Percentiles rank a stretch among this genome's conserved stretches.
phyloP scores from a whole-genome alignment of 2,888 invertebrate genomes.

The Metacarcinus magister region DNA sequence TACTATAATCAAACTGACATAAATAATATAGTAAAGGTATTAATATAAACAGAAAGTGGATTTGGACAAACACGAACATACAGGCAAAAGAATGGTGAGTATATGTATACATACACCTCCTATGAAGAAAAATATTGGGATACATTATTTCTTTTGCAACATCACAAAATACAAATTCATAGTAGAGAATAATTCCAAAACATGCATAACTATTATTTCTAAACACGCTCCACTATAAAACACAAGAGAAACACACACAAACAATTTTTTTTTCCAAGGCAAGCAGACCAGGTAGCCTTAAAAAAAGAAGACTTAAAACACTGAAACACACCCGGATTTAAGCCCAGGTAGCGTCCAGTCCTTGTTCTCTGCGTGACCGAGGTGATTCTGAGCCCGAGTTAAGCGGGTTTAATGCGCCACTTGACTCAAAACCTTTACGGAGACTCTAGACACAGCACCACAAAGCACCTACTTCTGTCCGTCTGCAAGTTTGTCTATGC shows the following conservation, averaged over 20 bases:
- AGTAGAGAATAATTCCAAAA: neutral
- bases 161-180: neutral
- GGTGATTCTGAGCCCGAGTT: neutral
- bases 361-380: neutral
- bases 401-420: conserved; percentile 11
- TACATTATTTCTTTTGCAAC: neutral
- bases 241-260: neutral
- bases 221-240: neutral
- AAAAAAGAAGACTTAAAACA: neutral
- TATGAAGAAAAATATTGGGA: neutral
- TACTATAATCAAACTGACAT: no score
- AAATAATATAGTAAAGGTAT: no score
- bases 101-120: neutral
- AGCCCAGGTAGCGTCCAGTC: neutral
- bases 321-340: neutral
- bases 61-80: no score
- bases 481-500: neutral
- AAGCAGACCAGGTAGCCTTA: neutral
- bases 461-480: neutral
- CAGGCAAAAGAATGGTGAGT: no score
- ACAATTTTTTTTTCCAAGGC: neutral
- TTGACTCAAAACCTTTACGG: neutral
- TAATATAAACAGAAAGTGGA: no score
- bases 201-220: neutral
- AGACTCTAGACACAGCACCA: neutral